Conservation (phyloP, 2,888 invertebrate species). For the Melolontha melolontha region DNA sequence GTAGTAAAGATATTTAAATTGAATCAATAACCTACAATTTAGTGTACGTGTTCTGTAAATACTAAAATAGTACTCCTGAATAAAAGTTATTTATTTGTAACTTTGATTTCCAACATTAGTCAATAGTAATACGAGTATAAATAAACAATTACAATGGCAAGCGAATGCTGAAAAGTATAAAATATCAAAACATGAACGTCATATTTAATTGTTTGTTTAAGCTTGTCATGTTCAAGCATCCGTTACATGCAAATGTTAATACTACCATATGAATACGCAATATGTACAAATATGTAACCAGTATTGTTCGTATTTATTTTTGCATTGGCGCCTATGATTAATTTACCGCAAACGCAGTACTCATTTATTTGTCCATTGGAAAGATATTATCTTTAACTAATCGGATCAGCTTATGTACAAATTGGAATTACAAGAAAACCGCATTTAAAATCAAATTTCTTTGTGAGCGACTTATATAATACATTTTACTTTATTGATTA, state of each 20-base stretch:
- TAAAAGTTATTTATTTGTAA: no score
- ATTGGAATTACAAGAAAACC: no score
- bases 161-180: no score
- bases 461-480: no score
- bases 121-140: no score
- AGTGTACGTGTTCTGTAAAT: no score
- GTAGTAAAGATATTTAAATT: no score
- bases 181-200: background rate
- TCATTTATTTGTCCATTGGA: constrained; percentile 7
- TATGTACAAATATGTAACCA: constrained; percentile 13
- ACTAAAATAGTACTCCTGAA: no score
- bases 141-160: background rate
- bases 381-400: constrained; percentile 20
- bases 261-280: constrained; percentile 1
- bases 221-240: constrained; percentile 13
- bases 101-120: no score
- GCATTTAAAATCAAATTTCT: no score
- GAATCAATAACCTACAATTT: no score
- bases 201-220: constrained; percentile 1
- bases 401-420: background rate
- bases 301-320: constrained; percentile 23
- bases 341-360: constrained; percentile 2
- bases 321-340: constrained; percentile 27
- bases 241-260: constrained; percentile 26
- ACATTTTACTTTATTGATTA: no score